A percentile compares a stretch with the other conserved stretches of the same genome.
phyloP scores from a whole-genome alignment of 2,797 vertebrate species.

The Echiichthys vipera region DNA sequence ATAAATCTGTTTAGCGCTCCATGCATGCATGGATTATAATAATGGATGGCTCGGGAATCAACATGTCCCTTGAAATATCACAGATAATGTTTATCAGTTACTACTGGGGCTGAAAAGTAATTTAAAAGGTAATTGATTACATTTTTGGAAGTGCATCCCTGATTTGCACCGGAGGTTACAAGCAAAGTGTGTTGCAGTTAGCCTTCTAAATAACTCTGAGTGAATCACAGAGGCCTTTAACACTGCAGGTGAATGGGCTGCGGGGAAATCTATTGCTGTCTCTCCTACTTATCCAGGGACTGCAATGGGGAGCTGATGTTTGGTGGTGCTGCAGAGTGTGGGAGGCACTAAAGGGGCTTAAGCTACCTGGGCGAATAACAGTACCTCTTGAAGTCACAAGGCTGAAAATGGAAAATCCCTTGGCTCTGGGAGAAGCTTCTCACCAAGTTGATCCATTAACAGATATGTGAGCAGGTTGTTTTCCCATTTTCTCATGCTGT shows the following conservation, averaged over 20 bases:
- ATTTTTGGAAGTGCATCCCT: conserved; percentile 32
- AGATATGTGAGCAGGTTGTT: conserved; percentile 8
- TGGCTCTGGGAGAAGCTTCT: conserved; percentile 8
- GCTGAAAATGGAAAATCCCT: conserved; percentile 33
- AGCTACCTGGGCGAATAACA: conserved; percentile 29
- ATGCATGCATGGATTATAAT: conserved; percentile 28
- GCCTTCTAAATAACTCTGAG: conserved; percentile 63
- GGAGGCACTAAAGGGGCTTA: conserved; percentile 42
- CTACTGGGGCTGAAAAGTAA: conserved; percentile 34
- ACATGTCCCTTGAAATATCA: conserved; percentile 17
- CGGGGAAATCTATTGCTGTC: conserved; percentile 80
- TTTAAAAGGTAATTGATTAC: conserved; percentile 47
- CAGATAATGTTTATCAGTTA: conserved; percentile 40
- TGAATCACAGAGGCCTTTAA: conserved; percentile 67
- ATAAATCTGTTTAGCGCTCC: neutral
- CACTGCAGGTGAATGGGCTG: conserved; percentile 70
- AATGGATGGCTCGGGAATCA: conserved; percentile 12
- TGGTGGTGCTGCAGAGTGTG: conserved; percentile 40
- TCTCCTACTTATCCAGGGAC: conserved; percentile 66
- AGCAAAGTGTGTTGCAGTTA: conserved; percentile 46
- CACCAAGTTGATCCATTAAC: conserved; percentile 29
- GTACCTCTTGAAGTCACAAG: conserved; percentile 16
- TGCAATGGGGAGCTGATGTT: conserved; percentile 45
- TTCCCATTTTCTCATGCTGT: conserved; percentile 9
- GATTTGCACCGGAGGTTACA: conserved; percentile 34